Evolutionary conservation across 2,888 invertebrate species (phyloP), one percentile per base, ranked within the genome.

Genomic region (Tryphoninae sp.): DNA sequence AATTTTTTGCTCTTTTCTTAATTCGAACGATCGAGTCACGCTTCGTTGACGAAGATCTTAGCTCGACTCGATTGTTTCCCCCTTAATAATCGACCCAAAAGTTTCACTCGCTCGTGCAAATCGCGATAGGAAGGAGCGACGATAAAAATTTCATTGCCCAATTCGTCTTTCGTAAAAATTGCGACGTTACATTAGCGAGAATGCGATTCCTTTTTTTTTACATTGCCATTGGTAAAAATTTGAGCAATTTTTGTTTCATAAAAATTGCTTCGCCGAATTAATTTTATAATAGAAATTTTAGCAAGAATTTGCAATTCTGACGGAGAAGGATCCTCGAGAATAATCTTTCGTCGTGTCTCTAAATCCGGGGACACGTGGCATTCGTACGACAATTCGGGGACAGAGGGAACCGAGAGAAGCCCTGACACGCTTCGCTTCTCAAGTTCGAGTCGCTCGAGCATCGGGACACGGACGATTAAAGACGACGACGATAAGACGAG

Each of bases 401-500:
- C 3, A 62, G 55, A 16, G 72, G 42, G 72, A 62, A 78, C 9
- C 45, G 45, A 45, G 45, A 45, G 13, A 49, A 59, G 45, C 64
- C 65, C 40, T 33, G 33, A 33, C 64, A 81, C 74, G 78, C 74
- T 78, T 58, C 68, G 69, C 49, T 74, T 81, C 81, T 64, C 51
- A 62, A 81, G 69, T 78, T 78, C 68, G 72, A 67, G 76, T 81
- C 81, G 69, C 78, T 81, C 78, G 75, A 71, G 81, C 81, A 72
- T 81, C 78, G 71, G 74, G 11, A 49, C 65, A 55, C 74, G 81
- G 74, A 74, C 73, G 68, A 81, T 81, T 78, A 74, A 73, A 23
- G 22, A 51, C 64, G 64, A 59, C 78, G 74, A 78, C 73, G 19
- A 51, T 42, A 67, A 51, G 16, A 65, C 3, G 13, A 67, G 22